phyloP scores from a whole-genome alignment of 2,797 vertebrate species.

The Mormyrus proboscirostris region DNA sequence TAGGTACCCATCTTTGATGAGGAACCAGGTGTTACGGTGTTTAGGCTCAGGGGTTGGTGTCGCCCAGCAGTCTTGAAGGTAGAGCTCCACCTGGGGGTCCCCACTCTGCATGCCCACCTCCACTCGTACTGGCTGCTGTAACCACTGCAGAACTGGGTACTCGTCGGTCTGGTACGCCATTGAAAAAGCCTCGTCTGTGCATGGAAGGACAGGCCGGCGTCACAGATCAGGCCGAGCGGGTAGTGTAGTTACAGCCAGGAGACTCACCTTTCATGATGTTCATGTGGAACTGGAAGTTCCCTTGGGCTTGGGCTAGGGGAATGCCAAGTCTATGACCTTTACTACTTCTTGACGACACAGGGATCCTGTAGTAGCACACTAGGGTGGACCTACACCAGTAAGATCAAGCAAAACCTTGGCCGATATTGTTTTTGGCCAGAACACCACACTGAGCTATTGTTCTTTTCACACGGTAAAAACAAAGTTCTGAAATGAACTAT shows the following conservation, averaged over 20 bases:
- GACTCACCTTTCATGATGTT: slow-evolving; percentile 24
- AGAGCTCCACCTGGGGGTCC: slow-evolving; percentile 19
- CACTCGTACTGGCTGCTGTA: slow-evolving; percentile 14
- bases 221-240: too few species aligned
- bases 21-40: slow-evolving; percentile 14
- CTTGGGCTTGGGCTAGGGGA: background rate
- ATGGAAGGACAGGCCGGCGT: background rate
- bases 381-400: slow-evolving; percentile 2
- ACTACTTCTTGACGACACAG: background rate
- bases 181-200: background rate
- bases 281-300: slow-evolving; percentile 9
- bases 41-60: background rate
- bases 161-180: background rate
- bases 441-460: background rate
- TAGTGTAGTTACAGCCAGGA: background rate
- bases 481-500: background rate
- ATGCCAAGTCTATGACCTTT: background rate
- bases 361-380: slow-evolving; percentile 6
- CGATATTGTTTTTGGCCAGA: background rate
- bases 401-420: background rate
- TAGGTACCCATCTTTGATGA: slow-evolving; percentile 24
- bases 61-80: slow-evolving; percentile 20
- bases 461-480: background rate
- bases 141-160: background rate
- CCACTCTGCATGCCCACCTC: slow-evolving; percentile 12